These are phyloP conservation scores for Gallinago jamesoni DNA, from an alignment of 2,113 vertebrate genomes.

Conservation along the genomic window DNA sequence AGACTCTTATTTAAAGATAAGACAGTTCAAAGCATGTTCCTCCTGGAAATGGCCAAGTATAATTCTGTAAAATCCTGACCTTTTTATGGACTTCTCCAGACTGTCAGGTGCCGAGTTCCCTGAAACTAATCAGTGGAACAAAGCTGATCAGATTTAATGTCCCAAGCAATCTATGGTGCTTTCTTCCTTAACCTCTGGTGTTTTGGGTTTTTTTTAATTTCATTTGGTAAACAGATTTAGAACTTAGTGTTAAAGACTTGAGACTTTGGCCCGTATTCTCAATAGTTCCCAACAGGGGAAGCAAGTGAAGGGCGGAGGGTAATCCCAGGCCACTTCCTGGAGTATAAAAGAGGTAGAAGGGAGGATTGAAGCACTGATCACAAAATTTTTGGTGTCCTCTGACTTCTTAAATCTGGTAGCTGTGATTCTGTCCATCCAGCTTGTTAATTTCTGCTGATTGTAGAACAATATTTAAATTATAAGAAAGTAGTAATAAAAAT, in stretches of 20 bases:
- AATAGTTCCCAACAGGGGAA: not conserved
- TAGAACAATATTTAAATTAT: not conserved
- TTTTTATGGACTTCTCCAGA: not conserved
- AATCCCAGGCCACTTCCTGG: not conserved
- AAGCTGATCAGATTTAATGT: not conserved
- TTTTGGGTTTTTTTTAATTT: not conserved
- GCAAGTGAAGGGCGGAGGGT: not conserved
- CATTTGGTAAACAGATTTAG: slow-evolving; percentile 1
- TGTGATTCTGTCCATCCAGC: not conserved
- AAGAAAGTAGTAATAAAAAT: not conserved
- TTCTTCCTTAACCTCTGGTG: not conserved
- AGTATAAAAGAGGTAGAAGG: not conserved
- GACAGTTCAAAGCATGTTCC: not conserved
- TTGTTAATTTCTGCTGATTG: not conserved
- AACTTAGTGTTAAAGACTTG: not conserved
- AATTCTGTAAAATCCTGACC: not conserved
- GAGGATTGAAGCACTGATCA: not conserved
- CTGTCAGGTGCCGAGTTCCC: not conserved
- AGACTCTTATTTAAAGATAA: not conserved
- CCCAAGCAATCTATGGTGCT: not conserved
- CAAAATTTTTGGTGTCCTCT: not conserved
- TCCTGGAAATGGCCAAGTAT: not conserved
- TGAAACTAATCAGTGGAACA: not conserved
- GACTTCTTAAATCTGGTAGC: not conserved
- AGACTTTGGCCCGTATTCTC: not conserved